Evolutionary conservation across 2,113 vertebrate genomes (phyloP).

Genomic region (Drymodes brunneopygia): DNA sequence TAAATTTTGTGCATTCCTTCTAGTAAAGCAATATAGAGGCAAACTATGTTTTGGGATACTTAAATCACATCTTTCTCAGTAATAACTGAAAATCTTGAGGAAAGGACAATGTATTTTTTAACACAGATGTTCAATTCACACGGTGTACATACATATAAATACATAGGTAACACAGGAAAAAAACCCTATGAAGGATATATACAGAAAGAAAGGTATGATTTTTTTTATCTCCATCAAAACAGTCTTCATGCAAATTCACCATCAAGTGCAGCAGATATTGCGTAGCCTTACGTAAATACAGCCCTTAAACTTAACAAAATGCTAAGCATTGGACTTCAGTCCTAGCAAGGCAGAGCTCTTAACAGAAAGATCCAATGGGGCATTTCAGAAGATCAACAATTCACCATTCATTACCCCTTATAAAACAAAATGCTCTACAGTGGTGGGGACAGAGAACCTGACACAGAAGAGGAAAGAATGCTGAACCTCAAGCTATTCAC

Average conservation of each 20-base stretch:
- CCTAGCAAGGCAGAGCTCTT: not conserved
- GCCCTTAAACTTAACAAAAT: not conserved
- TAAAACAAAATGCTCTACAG: not conserved
- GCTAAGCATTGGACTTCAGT: not conserved
- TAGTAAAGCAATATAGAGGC: not conserved
- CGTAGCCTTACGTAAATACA: not conserved
- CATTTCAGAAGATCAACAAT: not conserved
- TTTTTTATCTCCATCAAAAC: not conserved
- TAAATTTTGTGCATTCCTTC: not conserved
- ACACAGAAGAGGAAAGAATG: slow-evolving; percentile 19
- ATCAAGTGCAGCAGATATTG: not conserved
- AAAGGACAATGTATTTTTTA: not conserved
- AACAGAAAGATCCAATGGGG: not conserved
- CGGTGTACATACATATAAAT: not conserved
- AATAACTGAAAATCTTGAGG: not conserved
- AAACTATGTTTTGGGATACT: not conserved
- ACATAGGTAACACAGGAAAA: not conserved
- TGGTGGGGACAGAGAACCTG: not conserved
- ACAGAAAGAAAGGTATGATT: not conserved
- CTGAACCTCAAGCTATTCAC: not conserved
- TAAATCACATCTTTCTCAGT: not conserved
- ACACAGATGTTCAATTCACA: not conserved
- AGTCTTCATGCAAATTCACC: not conserved
- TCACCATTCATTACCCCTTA: not conserved
- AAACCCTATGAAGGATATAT: not conserved